Base-by-base conservation (phyloP, 2,888 invertebrate genomes). In the Phlogophora meticulosa region DNA sequence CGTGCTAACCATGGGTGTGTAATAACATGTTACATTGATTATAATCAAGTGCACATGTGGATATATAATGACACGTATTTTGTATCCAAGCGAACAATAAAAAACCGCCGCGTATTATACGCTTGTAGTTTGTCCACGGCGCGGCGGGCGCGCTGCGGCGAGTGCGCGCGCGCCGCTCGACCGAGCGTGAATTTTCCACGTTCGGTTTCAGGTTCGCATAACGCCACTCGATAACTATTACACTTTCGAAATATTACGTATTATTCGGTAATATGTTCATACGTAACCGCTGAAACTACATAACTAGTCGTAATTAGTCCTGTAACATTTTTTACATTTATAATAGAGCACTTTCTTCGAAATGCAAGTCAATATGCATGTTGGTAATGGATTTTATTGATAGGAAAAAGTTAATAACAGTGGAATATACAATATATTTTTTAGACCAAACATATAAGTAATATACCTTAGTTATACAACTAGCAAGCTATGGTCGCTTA, bases 161-260 rank as follows among this genome's bases (percentile, higher is more conserved):
- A 15, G 62, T 43, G 81, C 78, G 85, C 85, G 80, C 87, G 91
- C 86, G 86, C 85, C 91, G 94, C 94, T 93, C 87, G 87, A 87
- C 91, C 84, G 89, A 93, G 94, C 95, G 88, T 94, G 91, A 94
- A 93, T 92, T 92, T 94, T 95, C 94, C 94, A 94, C 94, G 91
- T 94, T 94, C 91, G 92, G 91, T 93, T 95, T 94, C 94, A 93
- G 93, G 88, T 87, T 90, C 92, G 87, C 93, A 89, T 93, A 94
- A 94, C 91, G 85, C 85, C 80, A 89, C 90, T 88, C 88, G 90
- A 93, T 94, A 93, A 92, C 89, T 90, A 92, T 94, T 92, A 93
- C 88, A 88, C 92, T 94, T 93, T 92, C 93, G 89, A 91, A 92
- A 92, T 88, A 92, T 95, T 95, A 94, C 93, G 93, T 92, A 88